Base-by-base conservation (phyloP, 2,888 invertebrate genomes). In the Tenthredo mesomela region DNA sequence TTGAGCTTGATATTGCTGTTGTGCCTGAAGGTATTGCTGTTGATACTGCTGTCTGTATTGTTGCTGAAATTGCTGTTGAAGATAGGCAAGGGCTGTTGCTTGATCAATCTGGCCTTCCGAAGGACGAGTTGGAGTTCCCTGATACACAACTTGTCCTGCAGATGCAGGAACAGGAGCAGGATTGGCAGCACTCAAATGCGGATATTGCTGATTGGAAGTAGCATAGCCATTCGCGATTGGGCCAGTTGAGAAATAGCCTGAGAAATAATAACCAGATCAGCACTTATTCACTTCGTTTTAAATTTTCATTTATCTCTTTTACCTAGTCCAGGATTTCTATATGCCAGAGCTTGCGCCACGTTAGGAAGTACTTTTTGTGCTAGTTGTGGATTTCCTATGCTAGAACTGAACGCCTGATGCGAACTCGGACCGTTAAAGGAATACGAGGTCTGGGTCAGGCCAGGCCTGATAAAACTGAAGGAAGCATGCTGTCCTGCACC, bases 401-500 rank as follows among this genome's bases (percentile, higher is more conserved):
- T 92, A 33, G 92, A 90, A 75, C 91, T 91, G 85, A 92, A 92
- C 0, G 91, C 88, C 84, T 92, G 92, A 86, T 92, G 92, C 21
- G 92, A 92, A 25, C 91, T 92, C 0, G 92, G 92, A 5, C 92
- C 92, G 77, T 89, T 91, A 83, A 92, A 92, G 2, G 92, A 88
- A 21, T 90, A 92, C 0, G 92, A 90, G 0, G 92, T 92, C 86
- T 92, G 92, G 6, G 92, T 92, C 40, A 92, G 89, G 50, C 92
- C 92, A 1, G 92, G 92, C 21, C 92, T 88, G 5, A 92, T 85
- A 75, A 92, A 92, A 85, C 91, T 92, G 85, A 92, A 92, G 3
- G 92, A 92, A 0, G 92, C 91, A 61, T 92, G 92, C 75, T 92
- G 92, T 33, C 91, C 92, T 0, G 90, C 70, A 47, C 90, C 89